Base-by-base conservation (phyloP, 2,113 vertebrate genomes). In the Cephalopholis sonnerati region DNA sequence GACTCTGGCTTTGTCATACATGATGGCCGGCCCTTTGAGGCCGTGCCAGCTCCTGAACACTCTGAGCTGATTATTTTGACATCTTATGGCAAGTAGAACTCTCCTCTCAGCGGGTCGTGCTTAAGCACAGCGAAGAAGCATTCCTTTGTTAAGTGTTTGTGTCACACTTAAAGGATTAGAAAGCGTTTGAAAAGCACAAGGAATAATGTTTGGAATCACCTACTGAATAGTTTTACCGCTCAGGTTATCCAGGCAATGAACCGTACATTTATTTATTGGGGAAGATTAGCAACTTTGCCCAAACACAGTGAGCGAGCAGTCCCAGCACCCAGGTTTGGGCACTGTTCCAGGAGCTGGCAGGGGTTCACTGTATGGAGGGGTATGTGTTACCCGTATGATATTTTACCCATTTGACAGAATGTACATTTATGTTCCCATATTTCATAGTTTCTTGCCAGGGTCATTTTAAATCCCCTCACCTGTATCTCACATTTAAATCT, bases 151-250 rank as follows among this genome's bases (percentile, higher is more conserved):
- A 91, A 94, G 90, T 84, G 83, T 88, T 93, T 89, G 86, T 92
- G 92, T 94, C 93, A 92, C 89, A 94, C 93, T 92, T 93, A 93
- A 91, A 91, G 93, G 94, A 95, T 95, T 95, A 94, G 87, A 90
- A 91, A 79, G 76, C 46, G 44, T 90, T 86, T 79, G 76, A 89
- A 79, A 80, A 89, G 72, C 71, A 86, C 68, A 83, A 85, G 85
- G 77, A 92, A 86, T 93, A 90, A 92, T 85, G 85, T 92, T 92
- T 90, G 88, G 79, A 91, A 79, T 93, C 89, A 85, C 75, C 84
- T 54, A 82, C 89, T 86, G 89, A 89, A 92, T 77, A 61, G 50
- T 72, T 87, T 79, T 71, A 53, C 85, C 32, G 75, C 53, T 53
- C n/a, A 13, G 44, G 62, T 85, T 82, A 64, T 84, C 20, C 27